Evolutionary conservation across 1,140 invertebrate species (phyloP).

Genomic region (Drosophila kohkoa): DNA sequence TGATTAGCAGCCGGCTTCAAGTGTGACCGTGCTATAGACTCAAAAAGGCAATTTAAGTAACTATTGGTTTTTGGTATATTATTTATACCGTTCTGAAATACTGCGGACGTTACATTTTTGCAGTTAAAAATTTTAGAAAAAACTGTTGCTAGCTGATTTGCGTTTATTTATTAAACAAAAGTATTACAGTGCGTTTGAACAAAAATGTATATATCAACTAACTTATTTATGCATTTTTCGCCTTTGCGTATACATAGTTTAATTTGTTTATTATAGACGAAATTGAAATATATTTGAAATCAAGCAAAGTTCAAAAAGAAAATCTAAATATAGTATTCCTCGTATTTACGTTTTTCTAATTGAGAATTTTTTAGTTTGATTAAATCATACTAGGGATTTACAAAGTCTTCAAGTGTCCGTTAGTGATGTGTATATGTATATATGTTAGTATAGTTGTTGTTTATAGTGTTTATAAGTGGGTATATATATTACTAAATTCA

Average conservation of each 20-base stretch:
- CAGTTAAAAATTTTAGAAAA: background rate
- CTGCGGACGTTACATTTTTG: background rate
- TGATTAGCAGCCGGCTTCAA: slow-evolving; percentile 30
- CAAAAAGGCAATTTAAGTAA: background rate
- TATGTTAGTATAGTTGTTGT: slow-evolving; percentile 27
- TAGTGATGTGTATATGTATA: slow-evolving; percentile 27
- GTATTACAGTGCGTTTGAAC: slow-evolving; percentile 65
- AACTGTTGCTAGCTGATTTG: slow-evolving; percentile 53
- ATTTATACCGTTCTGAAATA: background rate
- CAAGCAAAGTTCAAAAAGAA: slow-evolving; percentile 57
- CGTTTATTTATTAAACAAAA: slow-evolving; percentile 73
- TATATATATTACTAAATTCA: slow-evolving; percentile 65
- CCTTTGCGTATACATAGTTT: slow-evolving; percentile 56
- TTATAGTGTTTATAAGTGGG: slow-evolving; percentile 36
- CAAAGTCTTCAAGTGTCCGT: slow-evolving; percentile 36
- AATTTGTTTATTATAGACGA: slow-evolving; percentile 53
- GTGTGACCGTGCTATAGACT: slow-evolving; percentile 34
- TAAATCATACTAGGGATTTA: slow-evolving; percentile 63
- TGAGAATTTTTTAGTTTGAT: slow-evolving; percentile 39
- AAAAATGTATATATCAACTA: slow-evolving; percentile 67
- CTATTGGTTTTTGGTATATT: background rate
- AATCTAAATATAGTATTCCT: slow-evolving; percentile 50
- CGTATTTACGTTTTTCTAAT: slow-evolving; percentile 35
- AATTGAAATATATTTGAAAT: slow-evolving; percentile 50
- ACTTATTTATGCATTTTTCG: slow-evolving; percentile 38